phyloP scores from a whole-genome alignment of 2,113 vertebrate genomes.

The Orcinus orca region DNA sequence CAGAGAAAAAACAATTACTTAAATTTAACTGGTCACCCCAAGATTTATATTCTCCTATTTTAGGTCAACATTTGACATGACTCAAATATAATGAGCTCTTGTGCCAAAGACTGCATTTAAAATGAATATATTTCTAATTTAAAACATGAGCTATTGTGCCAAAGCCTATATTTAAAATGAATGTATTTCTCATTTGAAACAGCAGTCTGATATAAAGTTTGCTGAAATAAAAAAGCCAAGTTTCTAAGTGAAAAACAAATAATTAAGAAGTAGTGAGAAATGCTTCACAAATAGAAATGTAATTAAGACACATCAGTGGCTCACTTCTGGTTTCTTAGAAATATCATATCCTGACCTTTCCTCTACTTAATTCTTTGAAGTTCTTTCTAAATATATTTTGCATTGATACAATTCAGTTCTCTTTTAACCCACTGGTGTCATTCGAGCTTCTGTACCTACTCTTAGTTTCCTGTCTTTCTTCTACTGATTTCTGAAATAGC shows the following conservation, averaged over 20 bases:
- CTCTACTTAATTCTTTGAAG: not conserved
- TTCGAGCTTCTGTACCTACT: not conserved
- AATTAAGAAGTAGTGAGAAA: slow-evolving; percentile 71
- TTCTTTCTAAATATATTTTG: slow-evolving; percentile 60
- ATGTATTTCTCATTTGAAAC: slow-evolving; percentile 73
- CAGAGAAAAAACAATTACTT: slow-evolving; percentile 64
- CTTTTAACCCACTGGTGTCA: slow-evolving; percentile 38
- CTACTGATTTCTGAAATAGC: slow-evolving; percentile 40
- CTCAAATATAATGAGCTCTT: slow-evolving; percentile 76
- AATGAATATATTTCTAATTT: slow-evolving; percentile 74
- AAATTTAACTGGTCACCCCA: slow-evolving; percentile 61
- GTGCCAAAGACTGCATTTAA: slow-evolving; percentile 68
- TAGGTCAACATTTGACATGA: slow-evolving; percentile 72
- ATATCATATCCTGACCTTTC: slow-evolving; percentile 64
- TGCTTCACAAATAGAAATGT: slow-evolving; percentile 67
- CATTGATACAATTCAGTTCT: slow-evolving; percentile 27
- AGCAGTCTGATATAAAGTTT: slow-evolving; percentile 63
- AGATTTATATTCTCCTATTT: slow-evolving; percentile 61
- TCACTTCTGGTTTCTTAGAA: slow-evolving; percentile 57
- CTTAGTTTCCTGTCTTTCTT: not conserved
- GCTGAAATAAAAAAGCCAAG: slow-evolving; percentile 62
- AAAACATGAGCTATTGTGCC: slow-evolving; percentile 57
- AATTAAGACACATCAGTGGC: slow-evolving; percentile 62
- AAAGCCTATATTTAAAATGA: slow-evolving; percentile 70
- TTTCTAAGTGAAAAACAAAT: slow-evolving; percentile 74